Base-by-base conservation (phyloP, 2,888 invertebrate species). In the Choristoneura rosaceana region DNA sequence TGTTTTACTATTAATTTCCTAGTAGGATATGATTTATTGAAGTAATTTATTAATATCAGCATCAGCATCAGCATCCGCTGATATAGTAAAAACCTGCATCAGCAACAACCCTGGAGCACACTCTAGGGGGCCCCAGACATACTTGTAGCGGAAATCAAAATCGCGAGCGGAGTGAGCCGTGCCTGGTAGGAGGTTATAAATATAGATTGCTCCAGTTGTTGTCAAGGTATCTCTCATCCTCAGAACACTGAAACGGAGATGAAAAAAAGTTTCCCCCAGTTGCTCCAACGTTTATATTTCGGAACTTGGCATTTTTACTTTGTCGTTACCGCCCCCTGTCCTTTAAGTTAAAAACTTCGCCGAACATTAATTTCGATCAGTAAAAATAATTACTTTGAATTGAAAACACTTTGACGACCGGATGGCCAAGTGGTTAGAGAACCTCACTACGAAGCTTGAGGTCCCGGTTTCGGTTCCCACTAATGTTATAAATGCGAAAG, bases 361-460 rank as follows among this genome's bases (percentile, higher is more conserved):
- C 7, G 7, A 63, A 63, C 63, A 63, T 63, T 25, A 33, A 63
- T 63, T 63, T 33, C n/a, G 33, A 63, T 63, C 63, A 63, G 63
- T 25, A 63, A 33, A 64, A 64, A 50, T 50, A 34, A 64, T 64
- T 34, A 64, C 3, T 34, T 64, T 62, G 34, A 12, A 45, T 64
- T 15, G 15, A 64, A 64, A n/a, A 25, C 25, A 25, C 25, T 25
- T 25, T 25, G 25, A 25, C 25, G 25, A 25, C 25, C 25, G 25
- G 25, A 25, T 25, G 25, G 25, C 25, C 33, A 14, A 14, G 9
- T 59, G 10, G 1, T 34, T 38, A 59, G 12, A n/a, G 34, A n/a
- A 33, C 15, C 50, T 50, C 5, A 5, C 10, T 3, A 52, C 52
- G 17, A 15, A 43, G 4, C 14, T 34, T 34, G 34, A 34, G 34